Evolutionary conservation across 2,797 vertebrate species (phyloP).

Genomic region (Cyprinella venusta): DNA sequence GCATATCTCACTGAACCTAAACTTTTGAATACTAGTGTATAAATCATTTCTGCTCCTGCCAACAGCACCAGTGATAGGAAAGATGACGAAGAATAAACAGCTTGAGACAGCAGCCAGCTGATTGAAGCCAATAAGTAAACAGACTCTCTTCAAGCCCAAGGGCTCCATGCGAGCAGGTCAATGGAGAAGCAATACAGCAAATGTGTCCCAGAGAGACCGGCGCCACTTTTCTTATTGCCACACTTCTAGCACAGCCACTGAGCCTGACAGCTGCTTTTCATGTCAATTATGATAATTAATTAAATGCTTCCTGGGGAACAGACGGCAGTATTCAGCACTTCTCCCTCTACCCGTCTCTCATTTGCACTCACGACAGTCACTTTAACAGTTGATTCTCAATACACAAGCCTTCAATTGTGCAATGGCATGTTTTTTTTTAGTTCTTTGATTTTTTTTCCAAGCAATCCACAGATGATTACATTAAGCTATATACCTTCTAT

Average conservation of each 20-base stretch:
- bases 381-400: background rate
- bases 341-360: slow-evolving; percentile 25
- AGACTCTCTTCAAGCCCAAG: slow-evolving; percentile 3
- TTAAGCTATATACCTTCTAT: slow-evolving; percentile 43
- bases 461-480: slow-evolving; percentile 19
- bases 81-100: background rate
- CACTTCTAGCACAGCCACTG: slow-evolving; percentile 38
- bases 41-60: background rate
- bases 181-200: slow-evolving; percentile 65
- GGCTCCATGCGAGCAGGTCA: slow-evolving; percentile 52
- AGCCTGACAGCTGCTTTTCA: slow-evolving; percentile 49
- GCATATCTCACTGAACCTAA: background rate
- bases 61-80: slow-evolving; percentile 3
- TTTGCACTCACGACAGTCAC: slow-evolving; percentile 2
- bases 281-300: slow-evolving; percentile 57
- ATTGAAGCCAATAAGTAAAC: slow-evolving; percentile 4
- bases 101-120: background rate
- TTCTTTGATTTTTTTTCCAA: background rate
- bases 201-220: background rate
- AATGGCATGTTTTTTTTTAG: background rate
- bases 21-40: background rate
- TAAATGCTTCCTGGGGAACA: slow-evolving; percentile 42
- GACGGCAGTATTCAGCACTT: slow-evolving; percentile 29
- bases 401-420: background rate
- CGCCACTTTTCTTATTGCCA: slow-evolving; percentile 34